A percentile compares a stretch with the other conserved stretches of the same genome.
phyloP scores from a whole-genome alignment of 2,888 invertebrate genomes.

The Vanessa cardui region DNA sequence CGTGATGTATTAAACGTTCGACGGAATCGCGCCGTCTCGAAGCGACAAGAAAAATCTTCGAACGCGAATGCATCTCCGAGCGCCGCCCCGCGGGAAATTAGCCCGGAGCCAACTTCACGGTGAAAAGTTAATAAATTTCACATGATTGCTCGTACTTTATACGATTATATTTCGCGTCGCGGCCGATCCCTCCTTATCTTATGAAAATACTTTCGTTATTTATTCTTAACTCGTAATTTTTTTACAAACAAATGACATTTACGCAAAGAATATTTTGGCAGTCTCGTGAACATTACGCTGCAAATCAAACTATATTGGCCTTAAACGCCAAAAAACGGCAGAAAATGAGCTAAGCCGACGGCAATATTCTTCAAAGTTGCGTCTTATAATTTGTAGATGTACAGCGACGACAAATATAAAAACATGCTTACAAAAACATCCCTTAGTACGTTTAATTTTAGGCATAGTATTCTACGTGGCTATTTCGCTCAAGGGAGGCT shows the following conservation, averaged over 20 bases:
- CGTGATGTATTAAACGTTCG: no score
- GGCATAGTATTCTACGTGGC: neutral
- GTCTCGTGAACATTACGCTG: neutral
- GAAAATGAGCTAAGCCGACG: conserved; percentile 1
- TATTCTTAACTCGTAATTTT: no score
- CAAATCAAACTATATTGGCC: conserved; percentile 5
- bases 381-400: conserved; percentile 3
- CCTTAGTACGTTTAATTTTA: neutral
- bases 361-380: conserved; percentile 1
- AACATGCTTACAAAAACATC: neutral
- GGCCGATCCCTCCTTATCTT: no score
- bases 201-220: no score
- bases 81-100: conserved; percentile 31
- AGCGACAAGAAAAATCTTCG: neutral
- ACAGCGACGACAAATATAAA: neutral
- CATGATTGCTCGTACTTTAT: conserved; percentile 18
- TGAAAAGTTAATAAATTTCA: conserved; percentile 18
- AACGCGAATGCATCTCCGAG: neutral
- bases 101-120: neutral
- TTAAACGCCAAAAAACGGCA: neutral
- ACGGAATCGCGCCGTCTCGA: neutral
- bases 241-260: no score
- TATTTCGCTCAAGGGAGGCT: neutral
- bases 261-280: neutral
- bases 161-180: no score